Conservation (phyloP, 1,140 invertebrate species). For the Eubasilissa regina region DNA sequence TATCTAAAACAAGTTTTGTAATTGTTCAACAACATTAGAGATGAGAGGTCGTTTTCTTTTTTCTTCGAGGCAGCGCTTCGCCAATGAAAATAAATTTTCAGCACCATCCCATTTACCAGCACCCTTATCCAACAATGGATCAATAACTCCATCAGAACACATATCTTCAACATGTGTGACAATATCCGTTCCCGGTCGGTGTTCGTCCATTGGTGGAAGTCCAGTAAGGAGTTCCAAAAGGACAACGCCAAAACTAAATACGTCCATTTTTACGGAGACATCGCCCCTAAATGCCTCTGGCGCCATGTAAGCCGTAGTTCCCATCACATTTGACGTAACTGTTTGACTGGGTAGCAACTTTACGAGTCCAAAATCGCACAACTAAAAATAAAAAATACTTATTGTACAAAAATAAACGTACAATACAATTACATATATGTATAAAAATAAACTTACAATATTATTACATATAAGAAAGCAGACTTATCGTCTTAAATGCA, state of each 20-base stretch:
- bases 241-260: slow-evolving; percentile 86
- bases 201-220: slow-evolving; percentile 74
- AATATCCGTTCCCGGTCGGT: slow-evolving; percentile 71
- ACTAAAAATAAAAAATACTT: slow-evolving; percentile 66
- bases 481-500: too few species aligned
- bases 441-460: too few species aligned
- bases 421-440: too few species aligned
- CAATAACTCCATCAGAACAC: slow-evolving; percentile 62
- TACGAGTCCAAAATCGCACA: slow-evolving; percentile 84
- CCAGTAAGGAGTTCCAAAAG: slow-evolving; percentile 81
- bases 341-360: slow-evolving; percentile 72
- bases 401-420: too few species aligned
- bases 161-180: slow-evolving; percentile 65
- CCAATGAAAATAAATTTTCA: slow-evolving; percentile 63
- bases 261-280: slow-evolving; percentile 82
- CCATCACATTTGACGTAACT: slow-evolving; percentile 74
- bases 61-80: slow-evolving; percentile 65
- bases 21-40: slow-evolving; percentile 42
- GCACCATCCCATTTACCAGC: slow-evolving; percentile 64
- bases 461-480: too few species aligned
- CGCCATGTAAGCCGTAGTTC: slow-evolving; percentile 84
- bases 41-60: slow-evolving; percentile 65
- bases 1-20: slow-evolving; percentile 32
- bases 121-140: slow-evolving; percentile 60
- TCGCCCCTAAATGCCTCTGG: slow-evolving; percentile 82